Percentiles rank a stretch among this genome's conserved stretches.
These are phyloP conservation scores for Lamprologus ornatipinnis DNA, from an alignment of 2,113 vertebrate species.

Conservation along the genomic window DNA sequence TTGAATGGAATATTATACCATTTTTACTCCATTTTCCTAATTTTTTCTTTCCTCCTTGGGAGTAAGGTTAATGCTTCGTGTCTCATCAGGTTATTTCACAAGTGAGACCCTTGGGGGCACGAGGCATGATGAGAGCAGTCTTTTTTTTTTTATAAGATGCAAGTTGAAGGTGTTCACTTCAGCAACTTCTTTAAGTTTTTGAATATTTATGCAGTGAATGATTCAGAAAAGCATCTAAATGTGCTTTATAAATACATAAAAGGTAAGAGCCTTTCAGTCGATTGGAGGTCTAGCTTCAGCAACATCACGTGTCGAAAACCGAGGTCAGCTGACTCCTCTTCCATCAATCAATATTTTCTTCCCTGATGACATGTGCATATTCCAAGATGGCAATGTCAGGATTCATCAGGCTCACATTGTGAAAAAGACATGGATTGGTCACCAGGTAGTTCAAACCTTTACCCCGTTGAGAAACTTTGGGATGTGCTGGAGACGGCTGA, in stretches of 20 bases:
- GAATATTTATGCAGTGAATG: neutral
- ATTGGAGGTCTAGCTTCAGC: neutral
- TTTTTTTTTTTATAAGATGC: neutral
- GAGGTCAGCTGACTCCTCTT: neutral
- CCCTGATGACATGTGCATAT: neutral
- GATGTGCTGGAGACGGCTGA: neutral
- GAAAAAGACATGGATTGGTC: neutral
- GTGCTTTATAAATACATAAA: neutral
- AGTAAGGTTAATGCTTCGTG: slow-evolving; percentile 5
- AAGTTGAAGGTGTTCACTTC: neutral
- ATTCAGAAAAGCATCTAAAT: neutral
- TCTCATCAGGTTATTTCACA: slow-evolving; percentile 6
- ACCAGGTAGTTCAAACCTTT: neutral
- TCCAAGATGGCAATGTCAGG: neutral
- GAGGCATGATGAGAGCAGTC: neutral
- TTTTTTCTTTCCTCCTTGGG: neutral
- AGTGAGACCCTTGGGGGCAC: neutral
- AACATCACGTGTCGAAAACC: rapidly evolving
- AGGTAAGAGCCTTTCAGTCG: neutral
- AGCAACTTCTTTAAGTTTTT: neutral
- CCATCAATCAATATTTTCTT: neutral
- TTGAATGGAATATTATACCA: neutral
- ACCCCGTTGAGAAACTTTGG: neutral
- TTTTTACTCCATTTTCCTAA: neutral
- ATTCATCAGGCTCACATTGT: rapidly evolving